phyloP scores from a whole-genome alignment of 2,797 vertebrate species.

The Labeo calbasu region DNA sequence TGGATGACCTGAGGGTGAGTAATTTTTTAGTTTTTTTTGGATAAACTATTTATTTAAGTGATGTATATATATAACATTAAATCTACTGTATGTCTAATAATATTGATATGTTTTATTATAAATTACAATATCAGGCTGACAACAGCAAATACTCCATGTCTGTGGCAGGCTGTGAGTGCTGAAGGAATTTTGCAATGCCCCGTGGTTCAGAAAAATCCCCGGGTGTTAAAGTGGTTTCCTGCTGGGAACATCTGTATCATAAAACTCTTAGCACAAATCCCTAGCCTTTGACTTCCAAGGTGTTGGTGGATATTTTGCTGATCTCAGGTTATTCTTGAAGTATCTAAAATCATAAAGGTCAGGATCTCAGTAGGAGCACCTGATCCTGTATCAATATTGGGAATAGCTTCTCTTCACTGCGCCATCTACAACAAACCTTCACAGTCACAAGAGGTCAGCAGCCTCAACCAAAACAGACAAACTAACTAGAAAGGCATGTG shows the following conservation, averaged over 20 bases:
- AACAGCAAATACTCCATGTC: background rate
- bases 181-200: constrained; percentile 35
- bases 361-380: background rate
- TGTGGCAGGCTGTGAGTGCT: background rate
- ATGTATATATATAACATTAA: background rate
- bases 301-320: constrained; percentile 19
- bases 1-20: background rate
- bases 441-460: constrained; percentile 16
- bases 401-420: background rate
- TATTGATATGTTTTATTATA: background rate
- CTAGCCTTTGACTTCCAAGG: constrained; percentile 11
- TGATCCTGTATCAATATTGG: background rate
- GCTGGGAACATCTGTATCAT: constrained; percentile 58
- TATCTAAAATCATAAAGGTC: background rate
- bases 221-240: constrained; percentile 50
- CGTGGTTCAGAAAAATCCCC: constrained; percentile 13
- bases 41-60: background rate
- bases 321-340: constrained; percentile 25
- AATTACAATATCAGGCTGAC: background rate
- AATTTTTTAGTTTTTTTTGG: background rate
- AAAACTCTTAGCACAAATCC: constrained; percentile 48
- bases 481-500: constrained; percentile 28
- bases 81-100: constrained; percentile 8
- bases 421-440: background rate
- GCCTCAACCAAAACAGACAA: constrained; percentile 16